phyloP scores from a whole-genome alignment of 2,797 vertebrate genomes.

The Hoplostethus atlanticus region DNA sequence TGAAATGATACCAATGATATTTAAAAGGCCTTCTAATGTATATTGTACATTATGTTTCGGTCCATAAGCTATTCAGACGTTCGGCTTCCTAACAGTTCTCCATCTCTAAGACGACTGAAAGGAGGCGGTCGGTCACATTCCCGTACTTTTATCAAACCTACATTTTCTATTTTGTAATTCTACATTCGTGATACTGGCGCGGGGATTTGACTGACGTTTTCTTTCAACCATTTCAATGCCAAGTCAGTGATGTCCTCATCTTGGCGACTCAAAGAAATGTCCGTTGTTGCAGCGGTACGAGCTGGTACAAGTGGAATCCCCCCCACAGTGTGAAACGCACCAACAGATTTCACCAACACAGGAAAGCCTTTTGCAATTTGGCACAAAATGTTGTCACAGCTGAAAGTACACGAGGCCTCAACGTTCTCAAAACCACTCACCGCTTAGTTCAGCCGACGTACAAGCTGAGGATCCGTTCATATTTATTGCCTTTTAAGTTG shows the following conservation, averaged over 20 bases:
- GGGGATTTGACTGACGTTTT: slow-evolving; percentile 7
- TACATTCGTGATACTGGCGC: background rate
- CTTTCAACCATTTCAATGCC: background rate
- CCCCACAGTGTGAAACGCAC: slow-evolving; percentile 16
- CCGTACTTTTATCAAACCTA: too few relatives aligned
- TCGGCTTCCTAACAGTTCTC: too few relatives aligned
- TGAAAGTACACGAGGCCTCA: slow-evolving; percentile 3
- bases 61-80: slow-evolving; percentile 9
- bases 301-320: background rate
- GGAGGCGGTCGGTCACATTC: background rate
- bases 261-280: background rate
- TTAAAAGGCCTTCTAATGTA: slow-evolving; percentile 29
- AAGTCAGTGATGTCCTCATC: background rate
- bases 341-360: slow-evolving; percentile 32
- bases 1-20: slow-evolving; percentile 28
- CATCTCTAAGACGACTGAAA: slow-evolving; percentile 22
- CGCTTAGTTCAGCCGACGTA: slow-evolving; percentile 13
- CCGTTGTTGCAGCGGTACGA: too few relatives aligned
- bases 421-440: slow-evolving; percentile 18
- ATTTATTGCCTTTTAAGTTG: slow-evolving; percentile 69
- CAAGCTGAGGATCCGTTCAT: slow-evolving; percentile 30
- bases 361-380: slow-evolving; percentile 34
- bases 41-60: background rate
- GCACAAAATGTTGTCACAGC: slow-evolving; percentile 12
- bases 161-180: slow-evolving; percentile 18